Percentiles rank a stretch among this genome's conserved stretches.
Conservation (phyloP, 2,888 invertebrate genomes). For the Sinhomidia bicolor region DNA sequence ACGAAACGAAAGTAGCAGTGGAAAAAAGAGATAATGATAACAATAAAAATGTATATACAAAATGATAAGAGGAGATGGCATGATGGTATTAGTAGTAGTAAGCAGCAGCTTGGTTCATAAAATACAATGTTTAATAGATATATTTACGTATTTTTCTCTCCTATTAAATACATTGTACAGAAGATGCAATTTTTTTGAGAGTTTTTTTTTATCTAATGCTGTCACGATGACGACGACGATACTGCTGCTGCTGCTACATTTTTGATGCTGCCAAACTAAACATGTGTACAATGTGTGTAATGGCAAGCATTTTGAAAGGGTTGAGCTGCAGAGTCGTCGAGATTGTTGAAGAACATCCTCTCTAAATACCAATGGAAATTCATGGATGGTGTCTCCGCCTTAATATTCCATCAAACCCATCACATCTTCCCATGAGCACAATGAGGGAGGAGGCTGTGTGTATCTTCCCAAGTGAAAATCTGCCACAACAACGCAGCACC, state of each 20-base stretch:
- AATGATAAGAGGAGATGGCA: constrained; percentile 20
- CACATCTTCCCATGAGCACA: constrained; percentile 57
- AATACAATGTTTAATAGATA: no score
- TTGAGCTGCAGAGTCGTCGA: constrained; percentile 36
- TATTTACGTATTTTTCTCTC: no score
- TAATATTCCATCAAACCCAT: constrained; percentile 69
- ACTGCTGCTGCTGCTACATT: background rate
- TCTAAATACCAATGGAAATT: constrained; percentile 70
- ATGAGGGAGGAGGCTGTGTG: constrained; percentile 69
- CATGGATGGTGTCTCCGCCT: constrained; percentile 72
- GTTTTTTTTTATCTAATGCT: no score
- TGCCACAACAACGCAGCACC: constrained; percentile 35
- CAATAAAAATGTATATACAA: background rate
- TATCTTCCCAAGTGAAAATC: constrained; percentile 61
- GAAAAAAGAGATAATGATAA: background rate
- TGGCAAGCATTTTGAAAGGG: constrained; percentile 58
- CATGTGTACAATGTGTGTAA: background rate
- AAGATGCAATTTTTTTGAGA: background rate
- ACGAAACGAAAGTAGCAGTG: constrained; percentile 57
- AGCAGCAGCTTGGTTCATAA: no score
- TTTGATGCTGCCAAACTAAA: no score
- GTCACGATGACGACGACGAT: background rate
- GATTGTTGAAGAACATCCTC: constrained; percentile 52
- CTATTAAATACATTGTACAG: no score
- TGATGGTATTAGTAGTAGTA: no score